Conservation (phyloP, 2,113 vertebrate genomes). For the Siniperca chuatsi region DNA sequence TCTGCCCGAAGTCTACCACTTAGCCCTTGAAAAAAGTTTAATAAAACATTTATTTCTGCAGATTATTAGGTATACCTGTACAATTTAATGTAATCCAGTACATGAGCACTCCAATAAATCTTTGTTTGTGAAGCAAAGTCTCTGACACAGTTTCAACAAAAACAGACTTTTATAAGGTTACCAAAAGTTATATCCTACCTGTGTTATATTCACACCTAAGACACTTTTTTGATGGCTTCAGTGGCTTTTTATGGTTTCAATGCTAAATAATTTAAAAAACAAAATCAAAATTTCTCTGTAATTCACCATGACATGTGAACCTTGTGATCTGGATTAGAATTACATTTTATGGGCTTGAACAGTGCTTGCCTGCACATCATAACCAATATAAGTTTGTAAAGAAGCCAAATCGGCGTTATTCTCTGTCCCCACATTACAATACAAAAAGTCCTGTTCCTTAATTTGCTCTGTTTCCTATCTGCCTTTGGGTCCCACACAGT, state of each 20-base stretch:
- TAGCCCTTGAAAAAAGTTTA: neutral
- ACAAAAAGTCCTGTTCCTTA: neutral
- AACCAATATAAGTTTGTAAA: neutral
- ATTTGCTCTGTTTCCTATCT: neutral
- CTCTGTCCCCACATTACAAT: neutral
- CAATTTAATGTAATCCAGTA: neutral
- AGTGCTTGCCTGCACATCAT: too few species aligned
- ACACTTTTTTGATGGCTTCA: neutral
- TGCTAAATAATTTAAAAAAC: neutral
- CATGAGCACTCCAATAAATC: neutral
- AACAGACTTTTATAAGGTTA: neutral
- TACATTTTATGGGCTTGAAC: neutral
- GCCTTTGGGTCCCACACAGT: neutral
- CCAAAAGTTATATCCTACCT: neutral
- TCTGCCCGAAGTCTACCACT: too few species aligned
- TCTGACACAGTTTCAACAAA: neutral
- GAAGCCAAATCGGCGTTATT: neutral
- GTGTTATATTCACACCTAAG: neutral
- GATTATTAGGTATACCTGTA: neutral
- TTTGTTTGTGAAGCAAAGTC: neutral
- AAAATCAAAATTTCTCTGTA: neutral
- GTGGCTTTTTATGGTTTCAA: neutral
- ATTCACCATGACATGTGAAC: constrained; percentile 5
- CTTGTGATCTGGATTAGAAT: neutral
- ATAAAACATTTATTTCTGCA: neutral